Base-by-base conservation (phyloP, 2,888 invertebrate genomes). In the Neoitamus cyanurus region DNA sequence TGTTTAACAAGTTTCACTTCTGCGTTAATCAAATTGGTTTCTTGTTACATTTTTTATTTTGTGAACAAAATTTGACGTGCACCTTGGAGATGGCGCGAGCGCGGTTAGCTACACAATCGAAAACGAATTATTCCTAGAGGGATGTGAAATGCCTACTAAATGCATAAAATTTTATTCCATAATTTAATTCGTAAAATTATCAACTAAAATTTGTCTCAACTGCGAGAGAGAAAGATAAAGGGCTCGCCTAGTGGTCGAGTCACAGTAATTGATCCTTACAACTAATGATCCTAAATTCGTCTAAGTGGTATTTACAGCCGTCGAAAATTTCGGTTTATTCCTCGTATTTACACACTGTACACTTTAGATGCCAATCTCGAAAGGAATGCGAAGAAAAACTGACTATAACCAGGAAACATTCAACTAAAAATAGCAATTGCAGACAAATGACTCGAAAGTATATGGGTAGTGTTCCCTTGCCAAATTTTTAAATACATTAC, bases 291-390 rank as follows among this genome's bases (percentile, higher is more conserved):
- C 42, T 75, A 75, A 75, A 75, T 75, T 75, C 75, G 75, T 75
- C 75, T 75, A 75, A 75, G 42, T 75, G 28, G 2, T 75, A 75
- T 75, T 75, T 75, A 75, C 75, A 75, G 42, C 42, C 75, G 20
- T 75, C 9, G 36, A 75, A 75, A 25, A 28, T 42, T 75, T 75
- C 58, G 58, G 25, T 58, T 58, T 58, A 6, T 58, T 58, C 58
- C 25, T 58, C 20, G 58, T 58, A 58, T 58, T 58, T 58, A 58
- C 58, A 58, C 58, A 58, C 58, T 58, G 58, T 58, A 58, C 58
- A 58, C 25, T 58, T 58, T 58, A 58, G 58, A 58, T 48, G 48
- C 48, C 48, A 48, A 48, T 58, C 25, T 58, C 25, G 58, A 58
- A 58, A 58, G 58, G 58, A 58, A 58, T 58, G 1, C 58, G 58